Conservation (phyloP, 2,888 invertebrate species). For the Drosophila subsilvestris region DNA sequence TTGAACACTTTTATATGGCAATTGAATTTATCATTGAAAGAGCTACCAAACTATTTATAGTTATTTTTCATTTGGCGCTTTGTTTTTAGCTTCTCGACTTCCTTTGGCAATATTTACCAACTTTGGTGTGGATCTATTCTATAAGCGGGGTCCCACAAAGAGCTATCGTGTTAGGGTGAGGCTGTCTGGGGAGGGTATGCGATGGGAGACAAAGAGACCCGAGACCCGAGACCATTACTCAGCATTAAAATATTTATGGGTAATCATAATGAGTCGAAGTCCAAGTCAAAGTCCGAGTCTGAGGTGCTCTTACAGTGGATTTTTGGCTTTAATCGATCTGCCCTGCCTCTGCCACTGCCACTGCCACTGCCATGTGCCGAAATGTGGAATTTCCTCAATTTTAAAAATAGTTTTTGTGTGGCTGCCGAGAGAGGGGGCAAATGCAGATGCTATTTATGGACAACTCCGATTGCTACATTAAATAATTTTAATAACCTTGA, state of each 20-base stretch:
- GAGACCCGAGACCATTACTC: slow-evolving; percentile 37
- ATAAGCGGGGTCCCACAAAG: slow-evolving; percentile 21
- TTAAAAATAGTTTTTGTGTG: slow-evolving; percentile 66
- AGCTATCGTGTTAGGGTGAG: not conserved
- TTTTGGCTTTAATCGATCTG: slow-evolving; percentile 30
- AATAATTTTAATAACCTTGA: slow-evolving; percentile 72
- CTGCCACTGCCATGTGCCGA: slow-evolving; percentile 52
- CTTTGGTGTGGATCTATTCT: not conserved
- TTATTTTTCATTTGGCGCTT: not conserved
- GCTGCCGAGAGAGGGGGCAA: slow-evolving; percentile 29
- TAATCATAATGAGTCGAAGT: slow-evolving; percentile 39
- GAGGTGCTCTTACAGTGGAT: slow-evolving; percentile 9
- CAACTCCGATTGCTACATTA: slow-evolving; percentile 49
- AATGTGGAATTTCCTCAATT: slow-evolving; percentile 70
- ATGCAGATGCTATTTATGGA: slow-evolving; percentile 60
- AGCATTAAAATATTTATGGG: slow-evolving; percentile 34
- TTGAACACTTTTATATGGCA: too few relatives aligned
- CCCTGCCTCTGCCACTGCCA: slow-evolving; percentile 28
- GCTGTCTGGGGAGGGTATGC: not conserved
- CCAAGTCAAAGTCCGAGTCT: slow-evolving; percentile 12
- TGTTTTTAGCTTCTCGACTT: not conserved
- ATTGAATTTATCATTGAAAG: too few relatives aligned
- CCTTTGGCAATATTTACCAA: not conserved
- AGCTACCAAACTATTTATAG: too few relatives aligned
- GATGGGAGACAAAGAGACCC: slow-evolving; percentile 23